Evolutionary conservation across 2,888 invertebrate species (phyloP).

Genomic region (Spisula solida): DNA sequence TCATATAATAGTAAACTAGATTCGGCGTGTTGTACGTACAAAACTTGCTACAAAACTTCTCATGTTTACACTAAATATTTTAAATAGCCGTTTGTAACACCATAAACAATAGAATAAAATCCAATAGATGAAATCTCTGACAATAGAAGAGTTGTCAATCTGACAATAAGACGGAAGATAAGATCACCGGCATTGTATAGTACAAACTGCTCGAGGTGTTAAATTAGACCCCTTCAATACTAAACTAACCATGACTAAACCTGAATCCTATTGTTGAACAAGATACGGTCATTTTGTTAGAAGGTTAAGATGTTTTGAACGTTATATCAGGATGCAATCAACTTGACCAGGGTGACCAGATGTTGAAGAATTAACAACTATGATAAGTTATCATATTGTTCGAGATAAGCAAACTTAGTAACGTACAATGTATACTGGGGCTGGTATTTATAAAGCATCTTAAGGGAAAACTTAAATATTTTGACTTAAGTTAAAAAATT

Average conservation of each 20-base stretch:
- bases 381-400: too few relatives aligned
- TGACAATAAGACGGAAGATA: background rate
- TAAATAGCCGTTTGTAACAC: constrained; percentile 5
- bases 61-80: constrained; percentile 9
- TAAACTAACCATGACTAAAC: constrained; percentile 6
- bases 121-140: background rate
- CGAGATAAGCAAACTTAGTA: too few relatives aligned
- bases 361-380: background rate
- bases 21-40: background rate
- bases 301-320: background rate
- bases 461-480: too few relatives aligned
- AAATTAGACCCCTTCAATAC: background rate
- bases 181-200: background rate
- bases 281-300: background rate
- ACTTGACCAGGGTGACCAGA: background rate
- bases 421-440: too few relatives aligned
- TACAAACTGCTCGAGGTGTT: background rate
- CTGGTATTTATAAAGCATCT: too few relatives aligned
- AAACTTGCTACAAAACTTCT: background rate
- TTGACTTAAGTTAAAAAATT: too few relatives aligned
- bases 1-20: background rate
- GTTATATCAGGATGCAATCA: background rate
- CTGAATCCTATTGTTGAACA: background rate
- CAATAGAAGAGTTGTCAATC: background rate
- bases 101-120: background rate